Evolutionary conservation across 1,140 invertebrate species (phyloP).

Genomic region (Cyrtorhinus lividipennis): DNA sequence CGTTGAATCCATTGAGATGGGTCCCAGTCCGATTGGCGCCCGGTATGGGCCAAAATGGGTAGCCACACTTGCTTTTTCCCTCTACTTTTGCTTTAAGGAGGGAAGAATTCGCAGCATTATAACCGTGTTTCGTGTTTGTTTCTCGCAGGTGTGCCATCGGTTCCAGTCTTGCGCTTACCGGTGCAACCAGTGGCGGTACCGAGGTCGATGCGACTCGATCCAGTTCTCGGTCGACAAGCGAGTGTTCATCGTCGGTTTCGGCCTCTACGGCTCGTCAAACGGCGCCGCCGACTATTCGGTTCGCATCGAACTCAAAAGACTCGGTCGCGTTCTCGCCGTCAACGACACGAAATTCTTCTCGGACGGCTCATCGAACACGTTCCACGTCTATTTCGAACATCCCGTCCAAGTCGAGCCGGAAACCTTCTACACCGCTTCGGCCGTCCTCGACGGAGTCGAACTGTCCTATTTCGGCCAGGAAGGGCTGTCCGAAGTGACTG

Average conservation of each 20-base stretch:
- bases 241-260: slow-evolving; percentile 85
- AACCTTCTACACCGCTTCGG: slow-evolving; percentile 78
- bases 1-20: too few species aligned
- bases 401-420: slow-evolving; percentile 85
- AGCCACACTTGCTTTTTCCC: too few species aligned
- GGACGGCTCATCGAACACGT: slow-evolving; percentile 84
- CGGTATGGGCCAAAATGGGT: too few species aligned
- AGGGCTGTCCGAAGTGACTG: slow-evolving; percentile 77
- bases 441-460: slow-evolving; percentile 75
- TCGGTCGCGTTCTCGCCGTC: slow-evolving; percentile 70
- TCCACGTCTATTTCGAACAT: slow-evolving; percentile 84
- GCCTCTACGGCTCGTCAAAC: slow-evolving; percentile 79
- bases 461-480: slow-evolving; percentile 92
- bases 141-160: slow-evolving; percentile 66
- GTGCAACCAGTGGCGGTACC: slow-evolving; percentile 88
- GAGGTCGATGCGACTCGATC: slow-evolving; percentile 80
- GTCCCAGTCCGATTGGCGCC: too few species aligned
- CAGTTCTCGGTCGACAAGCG: slow-evolving; percentile 84
- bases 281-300: slow-evolving; percentile 82
- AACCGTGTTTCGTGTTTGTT: too few species aligned
- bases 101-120: too few species aligned
- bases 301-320: slow-evolving; percentile 74
- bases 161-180: slow-evolving; percentile 93
- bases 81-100: too few species aligned
- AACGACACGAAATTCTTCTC: slow-evolving; percentile 86